Evolutionary conservation across 2,797 vertebrate species (phyloP).

Genomic region (Acanthiza pusilla): DNA sequence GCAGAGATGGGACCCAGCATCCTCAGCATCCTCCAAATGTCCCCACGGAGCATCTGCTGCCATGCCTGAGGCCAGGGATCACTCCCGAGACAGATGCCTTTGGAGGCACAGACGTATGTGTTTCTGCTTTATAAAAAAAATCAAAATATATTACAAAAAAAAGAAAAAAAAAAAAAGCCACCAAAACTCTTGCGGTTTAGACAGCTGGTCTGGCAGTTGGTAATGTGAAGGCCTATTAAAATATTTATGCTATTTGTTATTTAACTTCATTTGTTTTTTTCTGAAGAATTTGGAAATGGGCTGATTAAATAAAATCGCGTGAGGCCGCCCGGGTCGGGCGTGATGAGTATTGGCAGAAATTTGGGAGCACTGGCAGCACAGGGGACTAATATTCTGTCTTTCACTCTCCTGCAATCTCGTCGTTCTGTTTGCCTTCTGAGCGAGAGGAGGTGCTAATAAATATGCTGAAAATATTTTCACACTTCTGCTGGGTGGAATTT

Average conservation of each 20-base stretch:
- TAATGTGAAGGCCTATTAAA: constrained; percentile 50
- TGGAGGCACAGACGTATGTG: fast-evolving
- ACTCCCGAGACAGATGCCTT: not conserved
- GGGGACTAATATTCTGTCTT: not conserved
- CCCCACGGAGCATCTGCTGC: fast-evolving
- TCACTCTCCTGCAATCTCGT: not conserved
- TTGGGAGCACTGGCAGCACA: not conserved
- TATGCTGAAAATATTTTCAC: constrained; percentile 45
- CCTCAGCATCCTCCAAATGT: not conserved
- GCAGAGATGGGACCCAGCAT: not conserved
- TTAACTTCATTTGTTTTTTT: constrained; percentile 28
- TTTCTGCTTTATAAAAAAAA: not conserved
- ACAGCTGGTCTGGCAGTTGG: constrained; percentile 64
- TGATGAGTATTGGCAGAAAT: constrained; percentile 37
- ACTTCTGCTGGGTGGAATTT: constrained; percentile 45
- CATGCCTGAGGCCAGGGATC: not conserved
- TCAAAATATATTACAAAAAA: not conserved
- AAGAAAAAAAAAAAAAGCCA: not conserved
- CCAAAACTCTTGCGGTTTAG: not conserved
- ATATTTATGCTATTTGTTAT: constrained; percentile 62
- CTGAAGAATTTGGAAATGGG: not conserved
- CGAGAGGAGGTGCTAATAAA: constrained; percentile 55
- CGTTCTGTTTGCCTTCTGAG: not conserved
- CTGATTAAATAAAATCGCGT: not conserved
- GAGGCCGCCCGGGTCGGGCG: not conserved